These are phyloP conservation scores for Drosophila tanythrix DNA, from an alignment of 2,888 invertebrate genomes.

Conservation along the genomic window DNA sequence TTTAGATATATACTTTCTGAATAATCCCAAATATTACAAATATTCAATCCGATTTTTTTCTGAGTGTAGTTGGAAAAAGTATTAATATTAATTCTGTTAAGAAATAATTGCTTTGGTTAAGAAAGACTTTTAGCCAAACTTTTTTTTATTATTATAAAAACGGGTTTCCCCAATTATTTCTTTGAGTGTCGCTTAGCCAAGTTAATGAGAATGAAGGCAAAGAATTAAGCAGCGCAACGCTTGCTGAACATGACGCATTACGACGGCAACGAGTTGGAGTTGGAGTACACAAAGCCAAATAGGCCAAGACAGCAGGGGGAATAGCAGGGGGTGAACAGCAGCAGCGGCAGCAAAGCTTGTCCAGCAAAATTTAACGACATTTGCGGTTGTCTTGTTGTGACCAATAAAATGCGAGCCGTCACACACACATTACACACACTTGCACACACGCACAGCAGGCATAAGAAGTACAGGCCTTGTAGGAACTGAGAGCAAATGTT, in stretches of 20 bases:
- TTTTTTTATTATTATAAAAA: neutral
- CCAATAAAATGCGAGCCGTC: slow-evolving; percentile 51
- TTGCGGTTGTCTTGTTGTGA: slow-evolving; percentile 21
- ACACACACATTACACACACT: slow-evolving; percentile 15
- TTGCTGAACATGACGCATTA: slow-evolving; percentile 64
- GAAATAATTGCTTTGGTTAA: neutral
- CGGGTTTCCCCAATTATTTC: neutral
- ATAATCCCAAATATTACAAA: neutral
- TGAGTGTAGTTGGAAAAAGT: neutral
- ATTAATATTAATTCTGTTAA: neutral
- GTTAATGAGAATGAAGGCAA: slow-evolving; percentile 54
- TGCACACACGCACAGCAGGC: neutral
- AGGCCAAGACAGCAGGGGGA: slow-evolving; percentile 30
- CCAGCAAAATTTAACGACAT: slow-evolving; percentile 57
- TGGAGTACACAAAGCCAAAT: slow-evolving; percentile 29
- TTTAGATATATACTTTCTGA: neutral
- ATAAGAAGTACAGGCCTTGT: slow-evolving; percentile 17
- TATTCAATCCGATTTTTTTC: neutral
- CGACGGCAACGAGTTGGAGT: slow-evolving; percentile 9
- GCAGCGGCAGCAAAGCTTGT: slow-evolving; percentile 18
- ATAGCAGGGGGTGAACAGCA: neutral
- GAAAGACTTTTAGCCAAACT: neutral
- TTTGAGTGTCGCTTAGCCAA: slow-evolving; percentile 28
- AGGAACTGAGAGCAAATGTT: slow-evolving; percentile 33
- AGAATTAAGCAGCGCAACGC: slow-evolving; percentile 29